Evolutionary conservation across 2,888 invertebrate species (phyloP).

Genomic region (Scaptomyza parva): DNA sequence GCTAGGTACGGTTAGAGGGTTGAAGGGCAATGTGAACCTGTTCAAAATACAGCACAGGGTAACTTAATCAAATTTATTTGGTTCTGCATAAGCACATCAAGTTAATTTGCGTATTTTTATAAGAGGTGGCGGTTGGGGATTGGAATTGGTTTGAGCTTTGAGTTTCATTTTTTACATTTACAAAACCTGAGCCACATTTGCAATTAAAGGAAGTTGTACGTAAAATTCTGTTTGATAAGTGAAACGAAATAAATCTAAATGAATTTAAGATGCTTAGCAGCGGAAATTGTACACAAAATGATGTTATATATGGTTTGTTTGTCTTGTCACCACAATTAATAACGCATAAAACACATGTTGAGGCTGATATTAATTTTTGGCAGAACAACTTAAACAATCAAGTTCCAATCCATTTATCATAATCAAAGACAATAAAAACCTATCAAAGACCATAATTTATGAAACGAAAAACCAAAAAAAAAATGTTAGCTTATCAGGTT

Average conservation of each 20-base stretch:
- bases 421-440: slow-evolving; percentile 69
- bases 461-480: slow-evolving; percentile 38
- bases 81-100: slow-evolving; percentile 29
- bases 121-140: not conserved
- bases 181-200: not conserved
- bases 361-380: slow-evolving; percentile 9
- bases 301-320: not conserved
- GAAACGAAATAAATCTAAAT: not conserved
- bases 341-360: not conserved
- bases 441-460: slow-evolving; percentile 65
- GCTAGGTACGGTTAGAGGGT: no score
- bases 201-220: not conserved
- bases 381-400: slow-evolving; percentile 8
- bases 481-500: slow-evolving; percentile 54
- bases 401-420: slow-evolving; percentile 62
- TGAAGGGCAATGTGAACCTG: not conserved
- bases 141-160: not conserved
- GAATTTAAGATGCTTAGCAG: not conserved
- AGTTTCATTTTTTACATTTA: slow-evolving; percentile 13
- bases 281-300: not conserved
- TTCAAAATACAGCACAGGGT: slow-evolving; percentile 19
- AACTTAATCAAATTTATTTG: slow-evolving; percentile 44
- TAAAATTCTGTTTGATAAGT: not conserved
- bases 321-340: slow-evolving; percentile 10
- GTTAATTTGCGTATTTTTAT: slow-evolving; percentile 21